Evolutionary conservation across 2,888 invertebrate genomes (phyloP), one percentile per base, ranked within the genome.

Genomic region (Chirona hameri): DNA sequence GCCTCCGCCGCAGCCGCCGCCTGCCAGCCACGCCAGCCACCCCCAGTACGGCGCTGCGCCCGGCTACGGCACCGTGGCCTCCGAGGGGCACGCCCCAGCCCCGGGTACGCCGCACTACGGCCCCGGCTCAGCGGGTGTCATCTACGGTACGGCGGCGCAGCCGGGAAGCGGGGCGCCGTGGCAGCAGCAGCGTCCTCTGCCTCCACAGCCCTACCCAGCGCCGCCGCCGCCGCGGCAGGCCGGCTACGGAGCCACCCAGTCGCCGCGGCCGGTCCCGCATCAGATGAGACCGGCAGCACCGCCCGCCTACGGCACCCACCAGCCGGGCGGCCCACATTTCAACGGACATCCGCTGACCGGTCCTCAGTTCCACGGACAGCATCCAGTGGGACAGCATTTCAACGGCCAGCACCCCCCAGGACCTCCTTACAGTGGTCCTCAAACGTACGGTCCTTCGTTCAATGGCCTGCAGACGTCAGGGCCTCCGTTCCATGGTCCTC

Each of bases 171-270:
- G 39, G 24, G 46, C 76, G 24, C 76, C 76, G 46, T 46, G 76
- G 39, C 76, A 39, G 76, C 76, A 76, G 39, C 76, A 76, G 76
- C 76, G 76, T 9, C 76, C 76, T 39, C 76, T 76, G 46, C 76
- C 76, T 21, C 76, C 76, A 24, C 76, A 76, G 76, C 76, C 76
- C 24, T 76, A 76, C 76, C 39, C 76, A 10, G 76, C 39, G 14
- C 72, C 31, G 72, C 76, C 76, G 46, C 39, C 39, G 46, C 24
- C 46, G 24, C 39, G 76, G 76, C 76, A 24, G 24, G 76, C 24
- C 46, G 39, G 21, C 24, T 76, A 76, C 76, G 39, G 24, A 4
- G 9, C 24, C 76, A 24, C 21, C 9, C 76, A 21, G 46, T 24
- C 21, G 76, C 39, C 76, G 24, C 24, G 39, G 39, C 39, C 24